phyloP scores from a whole-genome alignment of 2,797 vertebrate species.

The Cheirogaleus major region DNA sequence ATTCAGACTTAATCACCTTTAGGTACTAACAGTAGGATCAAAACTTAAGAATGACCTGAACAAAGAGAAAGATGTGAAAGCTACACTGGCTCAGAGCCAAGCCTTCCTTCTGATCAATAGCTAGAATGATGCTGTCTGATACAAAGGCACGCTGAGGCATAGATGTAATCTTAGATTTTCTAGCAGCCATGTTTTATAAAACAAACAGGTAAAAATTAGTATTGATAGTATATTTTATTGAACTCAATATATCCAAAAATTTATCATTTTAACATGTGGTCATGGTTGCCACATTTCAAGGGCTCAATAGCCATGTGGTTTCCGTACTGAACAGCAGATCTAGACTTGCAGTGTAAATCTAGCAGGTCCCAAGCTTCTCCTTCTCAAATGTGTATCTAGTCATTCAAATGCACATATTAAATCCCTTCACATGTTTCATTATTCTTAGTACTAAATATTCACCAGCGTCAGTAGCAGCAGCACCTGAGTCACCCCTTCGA shows the following conservation, averaged over 20 bases:
- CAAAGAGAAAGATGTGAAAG: neutral
- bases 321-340: neutral
- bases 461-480: neutral
- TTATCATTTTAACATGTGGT: neutral
- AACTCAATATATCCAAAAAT: neutral
- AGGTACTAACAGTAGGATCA: neutral
- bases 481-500: neutral
- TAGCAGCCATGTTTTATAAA: neutral
- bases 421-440: neutral
- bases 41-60: neutral
- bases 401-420: neutral
- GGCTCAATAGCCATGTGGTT: neutral
- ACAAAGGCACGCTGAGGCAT: neutral
- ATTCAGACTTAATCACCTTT: neutral
- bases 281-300: neutral
- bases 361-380: neutral
- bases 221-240: neutral
- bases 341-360: neutral
- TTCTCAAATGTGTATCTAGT: neutral
- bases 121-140: accelerated
- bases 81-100: neutral
- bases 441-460: neutral
- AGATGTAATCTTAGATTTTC: neutral
- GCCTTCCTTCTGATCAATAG: neutral
- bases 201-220: neutral